These are phyloP conservation scores for Bunonema sp. DNA, from an alignment of 2,888 invertebrate species.

Conservation along the genomic window DNA sequence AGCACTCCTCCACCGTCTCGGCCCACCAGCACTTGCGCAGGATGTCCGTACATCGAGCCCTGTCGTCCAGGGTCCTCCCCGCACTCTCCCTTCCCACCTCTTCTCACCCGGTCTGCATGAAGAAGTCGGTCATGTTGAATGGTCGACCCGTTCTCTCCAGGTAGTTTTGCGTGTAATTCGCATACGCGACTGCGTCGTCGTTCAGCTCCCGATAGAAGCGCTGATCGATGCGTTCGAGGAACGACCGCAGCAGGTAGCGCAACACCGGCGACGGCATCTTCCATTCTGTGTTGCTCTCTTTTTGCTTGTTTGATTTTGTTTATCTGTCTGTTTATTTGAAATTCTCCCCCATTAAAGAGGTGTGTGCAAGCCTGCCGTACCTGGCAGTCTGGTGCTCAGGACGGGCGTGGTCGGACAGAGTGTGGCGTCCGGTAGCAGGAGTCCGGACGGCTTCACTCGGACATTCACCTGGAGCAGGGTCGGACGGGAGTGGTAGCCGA, in stretches of 20 bases:
- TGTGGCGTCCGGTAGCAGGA: conserved; percentile 21
- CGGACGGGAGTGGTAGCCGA: conserved; percentile 24
- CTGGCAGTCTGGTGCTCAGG: conserved; percentile 3
- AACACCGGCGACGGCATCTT: conserved; percentile 9
- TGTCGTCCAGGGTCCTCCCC: too few relatives aligned
- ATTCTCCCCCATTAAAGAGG: too few relatives aligned
- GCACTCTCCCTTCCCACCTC: too few relatives aligned
- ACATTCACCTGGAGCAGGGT: conserved; percentile 24
- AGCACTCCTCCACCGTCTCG: conserved; percentile 12
- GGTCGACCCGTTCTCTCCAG: neutral
- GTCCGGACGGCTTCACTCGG: conserved; percentile 14
- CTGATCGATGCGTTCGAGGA: conserved; percentile 1
- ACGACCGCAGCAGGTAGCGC: conserved; percentile 9
- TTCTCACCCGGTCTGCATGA: conserved; percentile 9
- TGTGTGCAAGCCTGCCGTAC: conserved; percentile 1
- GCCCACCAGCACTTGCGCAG: conserved; percentile 17
- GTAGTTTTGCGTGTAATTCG: neutral
- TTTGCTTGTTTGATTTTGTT: too few relatives aligned
- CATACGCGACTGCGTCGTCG: conserved; percentile 4
- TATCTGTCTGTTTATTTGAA: too few relatives aligned
- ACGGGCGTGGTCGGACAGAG: conserved; percentile 11
- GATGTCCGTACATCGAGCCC: conserved; percentile 15
- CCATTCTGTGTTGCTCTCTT: too few relatives aligned
- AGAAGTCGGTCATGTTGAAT: conserved; percentile 9
- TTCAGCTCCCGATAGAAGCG: neutral